phyloP scores from a whole-genome alignment of 2,888 invertebrate species.

The Xestia c-nigrum region DNA sequence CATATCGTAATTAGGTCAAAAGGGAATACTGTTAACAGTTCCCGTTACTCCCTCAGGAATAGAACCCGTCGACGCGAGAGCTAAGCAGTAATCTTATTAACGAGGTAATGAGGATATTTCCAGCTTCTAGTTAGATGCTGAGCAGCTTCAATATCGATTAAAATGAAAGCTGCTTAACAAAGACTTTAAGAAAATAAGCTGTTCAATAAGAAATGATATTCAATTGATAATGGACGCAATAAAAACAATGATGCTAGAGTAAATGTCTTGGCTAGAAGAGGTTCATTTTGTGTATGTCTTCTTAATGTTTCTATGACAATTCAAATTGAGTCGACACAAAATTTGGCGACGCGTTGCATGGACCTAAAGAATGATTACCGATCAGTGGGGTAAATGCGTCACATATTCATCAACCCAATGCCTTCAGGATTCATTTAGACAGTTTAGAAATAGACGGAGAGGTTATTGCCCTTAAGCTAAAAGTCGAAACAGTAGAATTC shows the following conservation, averaged over 20 bases:
- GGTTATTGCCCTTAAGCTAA: not conserved
- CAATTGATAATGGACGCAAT: not conserved
- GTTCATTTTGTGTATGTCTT: no score
- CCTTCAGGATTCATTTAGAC: not conserved
- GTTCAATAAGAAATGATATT: not conserved
- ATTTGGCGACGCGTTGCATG: no score
- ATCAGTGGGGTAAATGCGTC: not conserved
- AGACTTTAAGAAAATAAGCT: not conserved
- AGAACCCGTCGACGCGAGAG: slow-evolving; percentile 13
- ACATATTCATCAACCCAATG: not conserved
- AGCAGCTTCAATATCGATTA: slow-evolving; percentile 1
- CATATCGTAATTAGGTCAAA: slow-evolving; percentile 27
- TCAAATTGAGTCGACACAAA: no score
- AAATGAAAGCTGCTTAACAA: not conserved
- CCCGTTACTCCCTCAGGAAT: slow-evolving; percentile 10
- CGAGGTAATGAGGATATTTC: slow-evolving; percentile 20
- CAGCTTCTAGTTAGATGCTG: not conserved
- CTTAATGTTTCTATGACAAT: no score
- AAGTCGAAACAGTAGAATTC: not conserved
- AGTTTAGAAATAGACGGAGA: not conserved
- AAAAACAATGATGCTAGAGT: not conserved
- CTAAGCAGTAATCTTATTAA: slow-evolving; percentile 31
- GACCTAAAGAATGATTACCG: not conserved
- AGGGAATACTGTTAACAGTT: slow-evolving; percentile 4
- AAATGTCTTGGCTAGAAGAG: no score